Percentiles rank a stretch among this genome's conserved stretches.
phyloP scores from a whole-genome alignment of 2,113 vertebrate genomes.

The Thinocorus orbignyianus region DNA sequence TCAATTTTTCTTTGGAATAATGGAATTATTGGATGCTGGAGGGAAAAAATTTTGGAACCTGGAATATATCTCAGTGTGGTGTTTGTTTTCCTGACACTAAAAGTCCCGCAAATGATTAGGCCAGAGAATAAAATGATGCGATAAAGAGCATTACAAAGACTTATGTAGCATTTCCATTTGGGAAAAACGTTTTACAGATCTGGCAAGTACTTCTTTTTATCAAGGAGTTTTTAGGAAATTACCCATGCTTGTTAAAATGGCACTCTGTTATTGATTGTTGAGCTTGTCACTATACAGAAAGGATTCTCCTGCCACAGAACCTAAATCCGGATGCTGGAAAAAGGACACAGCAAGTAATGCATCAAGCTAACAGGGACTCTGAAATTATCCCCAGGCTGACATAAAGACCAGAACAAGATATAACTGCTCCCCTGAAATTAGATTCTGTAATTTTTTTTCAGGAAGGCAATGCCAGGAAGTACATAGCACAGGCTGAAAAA shows the following conservation, averaged over 20 bases:
- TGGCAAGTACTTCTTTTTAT: neutral
- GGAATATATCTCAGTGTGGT: neutral
- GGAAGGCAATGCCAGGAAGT: neutral
- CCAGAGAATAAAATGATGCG: neutral
- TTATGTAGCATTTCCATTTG: neutral
- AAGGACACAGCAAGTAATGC: neutral
- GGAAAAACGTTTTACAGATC: neutral
- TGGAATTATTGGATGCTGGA: neutral
- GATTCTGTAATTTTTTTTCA: neutral
- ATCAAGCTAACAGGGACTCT: neutral
- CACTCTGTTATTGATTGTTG: neutral
- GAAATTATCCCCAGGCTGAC: neutral
- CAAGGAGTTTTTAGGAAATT: neutral
- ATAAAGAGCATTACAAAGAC: neutral
- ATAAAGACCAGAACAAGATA: neutral
- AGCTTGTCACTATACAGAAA: neutral
- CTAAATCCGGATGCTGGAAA: neutral
- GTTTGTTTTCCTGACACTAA: neutral
- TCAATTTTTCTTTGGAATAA: neutral
- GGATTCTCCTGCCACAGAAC: neutral
- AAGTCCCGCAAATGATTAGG: neutral
- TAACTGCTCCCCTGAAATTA: neutral
- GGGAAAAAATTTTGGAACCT: neutral
- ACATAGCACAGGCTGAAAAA: neutral
- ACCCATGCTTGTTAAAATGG: neutral